Conservation (phyloP, 1,140 invertebrate species). For the Maniola jurtina region DNA sequence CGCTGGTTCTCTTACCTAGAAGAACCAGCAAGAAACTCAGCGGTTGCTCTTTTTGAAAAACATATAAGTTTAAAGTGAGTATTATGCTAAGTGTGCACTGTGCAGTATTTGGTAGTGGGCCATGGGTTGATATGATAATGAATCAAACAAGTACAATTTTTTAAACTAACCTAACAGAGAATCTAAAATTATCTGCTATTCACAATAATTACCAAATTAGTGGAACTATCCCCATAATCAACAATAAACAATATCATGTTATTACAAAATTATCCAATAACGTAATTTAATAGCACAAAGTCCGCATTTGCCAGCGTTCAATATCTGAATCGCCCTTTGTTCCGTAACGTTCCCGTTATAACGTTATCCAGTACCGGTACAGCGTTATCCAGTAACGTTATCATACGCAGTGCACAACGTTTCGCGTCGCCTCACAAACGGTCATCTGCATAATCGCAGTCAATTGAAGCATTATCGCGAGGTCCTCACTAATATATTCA, state of each 20-base stretch:
- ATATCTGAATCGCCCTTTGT: not conserved
- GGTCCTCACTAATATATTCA: slow-evolving; percentile 23
- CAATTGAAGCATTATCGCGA: slow-evolving; percentile 26
- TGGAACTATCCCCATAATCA: not conserved
- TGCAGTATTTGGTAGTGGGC: too few species aligned
- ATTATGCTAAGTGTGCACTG: too few species aligned
- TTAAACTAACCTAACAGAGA: too few species aligned
- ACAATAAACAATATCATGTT: slow-evolving; percentile 1
- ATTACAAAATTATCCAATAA: slow-evolving; percentile 5
- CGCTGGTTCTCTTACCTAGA: too few species aligned
- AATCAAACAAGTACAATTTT: too few species aligned
- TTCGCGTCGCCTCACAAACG: slow-evolving; percentile 1
- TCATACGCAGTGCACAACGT: not conserved
- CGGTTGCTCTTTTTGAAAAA: too few species aligned
- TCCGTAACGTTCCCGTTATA: not conserved
- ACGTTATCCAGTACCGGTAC: not conserved
- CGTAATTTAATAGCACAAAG: not conserved
- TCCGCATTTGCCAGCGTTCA: not conserved
- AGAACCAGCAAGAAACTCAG: too few species aligned
- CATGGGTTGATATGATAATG: too few species aligned
- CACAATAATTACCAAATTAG: too few species aligned
- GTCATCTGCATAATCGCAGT: slow-evolving; percentile 25
- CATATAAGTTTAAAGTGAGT: too few species aligned
- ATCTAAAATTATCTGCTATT: too few species aligned
- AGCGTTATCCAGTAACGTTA: not conserved